Evolutionary conservation across 2,113 vertebrate species (phyloP).

Genomic region (Clarias magur): DNA sequence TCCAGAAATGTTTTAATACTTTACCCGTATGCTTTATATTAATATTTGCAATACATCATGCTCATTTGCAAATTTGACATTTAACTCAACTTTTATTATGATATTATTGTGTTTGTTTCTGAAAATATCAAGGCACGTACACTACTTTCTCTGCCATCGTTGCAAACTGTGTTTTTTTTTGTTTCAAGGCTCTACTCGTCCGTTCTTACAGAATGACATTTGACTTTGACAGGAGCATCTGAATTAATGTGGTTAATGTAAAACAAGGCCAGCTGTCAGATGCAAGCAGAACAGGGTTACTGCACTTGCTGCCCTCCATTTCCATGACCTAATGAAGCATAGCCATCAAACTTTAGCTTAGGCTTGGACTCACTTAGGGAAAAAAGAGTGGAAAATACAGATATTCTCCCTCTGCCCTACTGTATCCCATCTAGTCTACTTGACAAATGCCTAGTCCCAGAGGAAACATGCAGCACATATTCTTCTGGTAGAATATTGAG

Average conservation of each 20-base stretch:
- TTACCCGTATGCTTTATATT: background rate
- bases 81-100: background rate
- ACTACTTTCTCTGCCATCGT: background rate
- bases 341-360: constrained; percentile 75
- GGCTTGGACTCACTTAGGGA: constrained; percentile 72
- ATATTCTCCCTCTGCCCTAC: constrained; percentile 71
- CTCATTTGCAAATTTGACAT: background rate
- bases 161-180: background rate
- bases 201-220: constrained; percentile 66
- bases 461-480: constrained; percentile 30
- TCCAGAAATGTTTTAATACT: background rate
- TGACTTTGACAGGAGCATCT: constrained; percentile 67
- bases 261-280: constrained; percentile 77
- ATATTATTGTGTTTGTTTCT: background rate
- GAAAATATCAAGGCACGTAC: background rate
- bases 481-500: background rate
- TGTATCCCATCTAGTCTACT: constrained; percentile 64
- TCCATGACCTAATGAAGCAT: constrained; percentile 78
- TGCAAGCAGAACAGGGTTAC: constrained; percentile 69
- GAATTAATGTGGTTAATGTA: constrained; percentile 78
- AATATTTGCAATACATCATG: background rate
- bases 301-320: constrained; percentile 73
- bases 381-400: constrained; percentile 70
- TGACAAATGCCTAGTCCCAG: constrained; percentile 48
- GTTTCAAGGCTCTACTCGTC: constrained; percentile 10